Evolutionary conservation across 2,888 invertebrate species (phyloP), one percentile per base, ranked within the genome.

Genomic region (Aporophyla nigra): DNA sequence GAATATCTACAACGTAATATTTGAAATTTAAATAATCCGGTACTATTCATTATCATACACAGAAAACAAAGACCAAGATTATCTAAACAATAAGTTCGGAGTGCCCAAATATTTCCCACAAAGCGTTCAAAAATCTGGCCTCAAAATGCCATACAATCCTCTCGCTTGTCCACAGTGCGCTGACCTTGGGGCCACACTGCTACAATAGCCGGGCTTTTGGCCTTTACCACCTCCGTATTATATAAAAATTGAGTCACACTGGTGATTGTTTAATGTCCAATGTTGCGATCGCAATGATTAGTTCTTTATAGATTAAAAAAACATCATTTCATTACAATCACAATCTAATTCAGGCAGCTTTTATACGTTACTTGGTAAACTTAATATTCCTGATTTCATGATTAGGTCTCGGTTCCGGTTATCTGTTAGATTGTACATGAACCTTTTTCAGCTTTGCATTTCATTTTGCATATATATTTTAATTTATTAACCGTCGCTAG

Each of bases 101-200:
- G 63, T 74, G 70, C 40, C 71, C 68, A 76, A 68, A 85, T 76
- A 83, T 87, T 92, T 92, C 90, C 88, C 91, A 92, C 90, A 90
- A 87, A 85, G 82, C 80, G 84, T 82, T 89, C 85, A 91, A 92
- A 92, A 91, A 91, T 91, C 89, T 91, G 94, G 92, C 93, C 92
- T 93, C 90, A 93, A 92, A 93, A 92, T 91, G 85, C 89, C 89
- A 89, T 85, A 90, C 89, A 90, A 88, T 88, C 90, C 91, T 90
- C 89, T 91, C 90, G 89, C 89, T 88, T 87, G 88, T 89, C 85
- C 87, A 78, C 84, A 89, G 94, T 93, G 87, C 94, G 92, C 93
- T 94, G 95, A 96, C 95, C 95, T 96, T 96, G 95, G 89, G 87
- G 87, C 76, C 88, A 94, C 94, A 94, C 94, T 94, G 86, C 76